A percentile compares a stretch with the other conserved stretches of the same genome.
Conservation (phyloP, 2,797 vertebrate species). For the Pangasius larnaudii region DNA sequence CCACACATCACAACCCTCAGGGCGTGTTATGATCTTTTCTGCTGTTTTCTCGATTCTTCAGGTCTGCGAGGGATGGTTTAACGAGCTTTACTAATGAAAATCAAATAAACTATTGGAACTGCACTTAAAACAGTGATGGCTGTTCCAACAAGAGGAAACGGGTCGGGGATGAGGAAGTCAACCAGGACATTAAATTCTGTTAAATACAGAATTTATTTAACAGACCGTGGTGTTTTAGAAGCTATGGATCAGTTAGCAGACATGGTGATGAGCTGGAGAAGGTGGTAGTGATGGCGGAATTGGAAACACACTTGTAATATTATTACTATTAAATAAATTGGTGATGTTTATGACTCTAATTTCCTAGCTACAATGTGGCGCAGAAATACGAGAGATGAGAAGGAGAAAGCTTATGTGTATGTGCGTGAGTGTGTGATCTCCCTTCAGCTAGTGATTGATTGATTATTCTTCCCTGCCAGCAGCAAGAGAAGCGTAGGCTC, state of each 20-base stretch:
- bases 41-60: not conserved
- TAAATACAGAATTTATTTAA: not conserved
- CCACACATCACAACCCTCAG: not conserved
- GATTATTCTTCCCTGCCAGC: constrained; percentile 52
- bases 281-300: not conserved
- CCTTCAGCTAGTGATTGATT: constrained; percentile 53
- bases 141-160: not conserved
- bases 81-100: not conserved
- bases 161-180: not conserved
- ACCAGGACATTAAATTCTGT: not conserved
- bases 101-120: not conserved
- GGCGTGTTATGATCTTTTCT: not conserved
- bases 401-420: constrained; percentile 6
- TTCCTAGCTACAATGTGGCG: not conserved
- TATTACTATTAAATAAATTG: not conserved
- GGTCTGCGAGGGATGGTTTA: too few relatives aligned
- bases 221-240: not conserved
- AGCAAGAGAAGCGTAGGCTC: constrained; percentile 50
- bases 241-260: not conserved
- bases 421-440: constrained; percentile 1
- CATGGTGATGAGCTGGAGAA: not conserved
- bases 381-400: not conserved
- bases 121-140: not conserved
- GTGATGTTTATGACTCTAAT: not conserved
- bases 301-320: not conserved